phyloP scores from a whole-genome alignment of 2,888 invertebrate species.

The Ornithoptera alexandrae region DNA sequence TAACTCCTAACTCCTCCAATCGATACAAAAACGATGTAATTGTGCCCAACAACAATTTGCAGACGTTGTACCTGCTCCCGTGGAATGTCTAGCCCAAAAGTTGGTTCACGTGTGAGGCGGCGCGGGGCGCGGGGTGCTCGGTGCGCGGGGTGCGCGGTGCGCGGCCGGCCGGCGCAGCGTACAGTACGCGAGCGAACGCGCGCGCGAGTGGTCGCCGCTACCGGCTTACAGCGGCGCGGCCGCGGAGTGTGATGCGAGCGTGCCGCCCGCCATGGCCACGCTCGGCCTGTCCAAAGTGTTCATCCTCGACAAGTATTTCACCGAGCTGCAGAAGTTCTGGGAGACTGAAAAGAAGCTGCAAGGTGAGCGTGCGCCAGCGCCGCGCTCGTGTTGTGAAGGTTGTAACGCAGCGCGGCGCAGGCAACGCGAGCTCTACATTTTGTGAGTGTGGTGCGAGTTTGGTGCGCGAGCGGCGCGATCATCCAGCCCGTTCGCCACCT shows the following conservation, averaged over 20 bases:
- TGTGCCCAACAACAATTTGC: not conserved
- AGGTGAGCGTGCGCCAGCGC: conserved; percentile 82
- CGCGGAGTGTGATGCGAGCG: conserved; percentile 70
- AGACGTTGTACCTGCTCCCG: not conserved
- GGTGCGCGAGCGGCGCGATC: not conserved
- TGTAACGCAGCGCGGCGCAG: conserved; percentile 7
- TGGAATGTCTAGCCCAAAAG: conserved; percentile 42
- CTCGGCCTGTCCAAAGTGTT: conserved; percentile 97
- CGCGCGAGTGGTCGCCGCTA: conserved; percentile 56
- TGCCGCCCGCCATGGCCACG: conserved; percentile 89
- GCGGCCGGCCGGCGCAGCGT: conserved; percentile 32
- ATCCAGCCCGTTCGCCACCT: not conserved
- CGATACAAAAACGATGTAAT: too few relatives aligned
- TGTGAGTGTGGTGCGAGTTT: not conserved
- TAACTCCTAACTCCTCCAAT: too few relatives aligned
- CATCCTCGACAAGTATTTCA: conserved; percentile 98
- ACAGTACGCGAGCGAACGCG: conserved; percentile 45
- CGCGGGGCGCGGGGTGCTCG: conserved; percentile 32
- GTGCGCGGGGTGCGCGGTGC: conserved; percentile 31
- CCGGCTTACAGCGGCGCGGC: conserved; percentile 53
- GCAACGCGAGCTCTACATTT: conserved; percentile 2
- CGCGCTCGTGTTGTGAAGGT: conserved; percentile 14
- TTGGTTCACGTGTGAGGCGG: conserved; percentile 37
- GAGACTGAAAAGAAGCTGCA: conserved; percentile 97
- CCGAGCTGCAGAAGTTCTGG: conserved; percentile 97